Evolutionary conservation across 2,888 invertebrate species (phyloP).

Genomic region (Drosophila mimica): DNA sequence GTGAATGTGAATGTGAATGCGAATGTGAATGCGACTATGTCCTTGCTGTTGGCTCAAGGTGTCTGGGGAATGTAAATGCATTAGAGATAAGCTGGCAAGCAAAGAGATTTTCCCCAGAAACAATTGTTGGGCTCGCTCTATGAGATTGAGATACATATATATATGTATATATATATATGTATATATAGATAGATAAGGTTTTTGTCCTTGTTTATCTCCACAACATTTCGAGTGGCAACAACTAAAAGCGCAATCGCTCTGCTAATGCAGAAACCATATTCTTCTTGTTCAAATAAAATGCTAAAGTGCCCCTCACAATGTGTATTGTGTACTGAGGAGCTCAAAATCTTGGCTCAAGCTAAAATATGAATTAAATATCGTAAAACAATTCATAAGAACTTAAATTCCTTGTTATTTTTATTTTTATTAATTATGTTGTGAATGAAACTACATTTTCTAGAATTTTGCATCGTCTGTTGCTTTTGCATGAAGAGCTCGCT

Average conservation of each 20-base stretch:
- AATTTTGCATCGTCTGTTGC: too few species aligned
- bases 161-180: too few species aligned
- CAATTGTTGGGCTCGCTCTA: background rate
- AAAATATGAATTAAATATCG: background rate
- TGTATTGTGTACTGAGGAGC: too few species aligned
- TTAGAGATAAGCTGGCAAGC: slow-evolving; percentile 55
- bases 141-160: background rate
- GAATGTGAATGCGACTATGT: slow-evolving; percentile 21
- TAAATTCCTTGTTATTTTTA: too few species aligned
- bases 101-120: slow-evolving; percentile 32
- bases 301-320: background rate
- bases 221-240: background rate
- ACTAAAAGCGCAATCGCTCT: background rate
- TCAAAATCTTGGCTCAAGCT: background rate
- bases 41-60: slow-evolving; percentile 20
- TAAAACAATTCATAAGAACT: background rate
- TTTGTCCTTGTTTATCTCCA: background rate
- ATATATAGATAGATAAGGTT: too few species aligned
- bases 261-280: background rate
- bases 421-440: too few species aligned
- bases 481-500: too few species aligned
- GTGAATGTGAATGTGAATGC: slow-evolving; percentile 13
- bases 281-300: background rate
- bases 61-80: slow-evolving; percentile 59
- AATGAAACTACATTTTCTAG: too few species aligned